Percentiles rank a stretch among this genome's conserved stretches.
Evolutionary conservation across 2,113 vertebrate genomes (phyloP).

Genomic region (Hemicordylus capensis): DNA sequence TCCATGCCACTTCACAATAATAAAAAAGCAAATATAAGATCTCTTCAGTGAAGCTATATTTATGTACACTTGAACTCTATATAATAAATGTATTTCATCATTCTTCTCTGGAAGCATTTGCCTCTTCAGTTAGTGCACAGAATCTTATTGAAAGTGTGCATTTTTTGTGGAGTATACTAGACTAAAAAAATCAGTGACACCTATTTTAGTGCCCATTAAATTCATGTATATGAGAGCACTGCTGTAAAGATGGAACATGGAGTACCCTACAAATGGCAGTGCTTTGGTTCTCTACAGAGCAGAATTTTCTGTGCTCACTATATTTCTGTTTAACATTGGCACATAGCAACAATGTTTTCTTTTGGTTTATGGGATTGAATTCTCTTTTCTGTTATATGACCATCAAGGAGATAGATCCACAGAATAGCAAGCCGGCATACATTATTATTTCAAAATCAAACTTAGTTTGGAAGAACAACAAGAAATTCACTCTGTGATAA

Average conservation of each 20-base stretch:
- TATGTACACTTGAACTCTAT: background rate
- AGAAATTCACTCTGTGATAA: too few relatives aligned
- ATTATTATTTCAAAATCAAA: background rate
- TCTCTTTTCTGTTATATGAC: background rate
- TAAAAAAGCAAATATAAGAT: background rate
- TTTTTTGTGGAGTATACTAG: constrained; percentile 1
- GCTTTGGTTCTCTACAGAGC: background rate
- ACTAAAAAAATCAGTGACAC: background rate
- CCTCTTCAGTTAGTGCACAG: background rate
- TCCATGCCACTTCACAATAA: background rate
- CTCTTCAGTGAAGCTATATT: background rate
- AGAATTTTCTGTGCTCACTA: background rate
- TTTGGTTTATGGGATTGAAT: background rate
- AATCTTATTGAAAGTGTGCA: background rate
- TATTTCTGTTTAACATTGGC: background rate
- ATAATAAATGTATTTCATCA: background rate
- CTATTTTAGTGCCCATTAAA: constrained; percentile 36
- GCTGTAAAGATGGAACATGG: constrained; percentile 21
- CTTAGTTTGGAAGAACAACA: background rate
- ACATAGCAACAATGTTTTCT: background rate
- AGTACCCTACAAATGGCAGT: background rate
- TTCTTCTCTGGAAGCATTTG: constrained; percentile 26
- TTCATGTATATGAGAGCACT: constrained; percentile 18
- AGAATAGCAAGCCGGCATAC: background rate
- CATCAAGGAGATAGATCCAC: background rate